phyloP scores from a whole-genome alignment of 1,140 invertebrate species.

The Ephestia elutella region DNA sequence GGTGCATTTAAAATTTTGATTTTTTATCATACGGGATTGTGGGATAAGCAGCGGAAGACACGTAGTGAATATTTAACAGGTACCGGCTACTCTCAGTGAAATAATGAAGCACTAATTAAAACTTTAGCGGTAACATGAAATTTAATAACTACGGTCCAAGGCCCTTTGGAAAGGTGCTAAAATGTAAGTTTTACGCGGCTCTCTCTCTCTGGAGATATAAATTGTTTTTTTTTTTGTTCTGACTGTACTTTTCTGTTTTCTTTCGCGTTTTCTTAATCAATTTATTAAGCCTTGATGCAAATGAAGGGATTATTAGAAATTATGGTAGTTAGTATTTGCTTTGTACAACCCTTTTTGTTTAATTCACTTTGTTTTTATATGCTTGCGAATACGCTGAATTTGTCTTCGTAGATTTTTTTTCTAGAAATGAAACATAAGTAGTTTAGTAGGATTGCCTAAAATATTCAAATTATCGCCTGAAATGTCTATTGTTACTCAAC shows the following conservation, averaged over 20 bases:
- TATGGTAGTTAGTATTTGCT: neutral
- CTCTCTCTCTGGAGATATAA: neutral
- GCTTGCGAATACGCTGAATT: no score
- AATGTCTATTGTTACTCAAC: no score
- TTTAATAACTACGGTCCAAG: constrained; percentile 26
- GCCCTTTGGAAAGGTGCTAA: constrained; percentile 10
- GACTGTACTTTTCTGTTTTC: neutral
- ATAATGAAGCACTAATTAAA: constrained; percentile 34
- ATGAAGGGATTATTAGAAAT: neutral
- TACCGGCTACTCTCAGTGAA: constrained; percentile 21
- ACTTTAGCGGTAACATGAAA: constrained; percentile 30
- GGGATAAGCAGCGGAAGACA: constrained; percentile 18
- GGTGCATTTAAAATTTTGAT: no score
- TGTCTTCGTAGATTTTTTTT: no score
- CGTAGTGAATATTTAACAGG: constrained; percentile 31
- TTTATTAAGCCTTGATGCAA: neutral
- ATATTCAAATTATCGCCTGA: no score
- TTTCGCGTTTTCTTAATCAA: neutral
- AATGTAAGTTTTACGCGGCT: constrained; percentile 13
- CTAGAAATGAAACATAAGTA: no score
- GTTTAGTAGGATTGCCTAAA: no score
- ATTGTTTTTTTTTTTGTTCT: neutral
- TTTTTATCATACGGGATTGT: constrained; percentile 13
- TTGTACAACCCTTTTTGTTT: neutral
- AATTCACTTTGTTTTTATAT: neutral